Base-by-base conservation (phyloP, 2,888 invertebrate genomes). In the Phyllotreta striolata region DNA sequence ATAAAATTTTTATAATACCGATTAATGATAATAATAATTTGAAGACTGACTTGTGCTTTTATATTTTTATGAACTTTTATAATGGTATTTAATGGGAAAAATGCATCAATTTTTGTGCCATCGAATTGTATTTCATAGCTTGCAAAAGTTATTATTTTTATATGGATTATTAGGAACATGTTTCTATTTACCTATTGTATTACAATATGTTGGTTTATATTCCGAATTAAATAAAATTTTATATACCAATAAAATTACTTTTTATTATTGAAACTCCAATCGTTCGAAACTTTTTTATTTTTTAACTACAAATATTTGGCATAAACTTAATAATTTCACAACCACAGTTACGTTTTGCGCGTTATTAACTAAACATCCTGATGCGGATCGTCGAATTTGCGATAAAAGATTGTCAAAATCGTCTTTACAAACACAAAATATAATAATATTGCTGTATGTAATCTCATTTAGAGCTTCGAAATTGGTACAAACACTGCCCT, bases 311-410 rank as follows among this genome's bases (percentile, higher is more conserved):
- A 61, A 62, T 64, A 63, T 60, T 63, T 64, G 60, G 62, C 62
- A 66, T 54, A 61, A 67, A 67, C 64, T 64, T 64, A 67, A 67
- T 63, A 63, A 61, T 61, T 67, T 24, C 67, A 67, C 67, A 67
- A 67, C 67, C 67, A 65, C 67, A 65, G 58, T 62, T 67, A 63
- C 64, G 57, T 61, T 62, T 67, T 65, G 60, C 63, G 49, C 43
- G 57, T 57, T 60, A 49, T 51, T 41, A 49, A 65, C 54, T 6
- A 57, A 63, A 61, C 13, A 65, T 64, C 60, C 64, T 61, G 63
- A 65, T 60, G 24, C 8, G 14, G 37, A 9, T 56, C 47, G 63
- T 63, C 59, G 59, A 60, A 63, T 67, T 59, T 61, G 63, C 63
- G 54, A 64, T 64, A 63, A 56, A 61, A 57, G 67, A 67, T 67